A percentile compares a stretch with the other conserved stretches of the same genome.
These are phyloP conservation scores for Argyra leucocephala DNA, from an alignment of 2,888 invertebrate species.

Conservation along the genomic window DNA sequence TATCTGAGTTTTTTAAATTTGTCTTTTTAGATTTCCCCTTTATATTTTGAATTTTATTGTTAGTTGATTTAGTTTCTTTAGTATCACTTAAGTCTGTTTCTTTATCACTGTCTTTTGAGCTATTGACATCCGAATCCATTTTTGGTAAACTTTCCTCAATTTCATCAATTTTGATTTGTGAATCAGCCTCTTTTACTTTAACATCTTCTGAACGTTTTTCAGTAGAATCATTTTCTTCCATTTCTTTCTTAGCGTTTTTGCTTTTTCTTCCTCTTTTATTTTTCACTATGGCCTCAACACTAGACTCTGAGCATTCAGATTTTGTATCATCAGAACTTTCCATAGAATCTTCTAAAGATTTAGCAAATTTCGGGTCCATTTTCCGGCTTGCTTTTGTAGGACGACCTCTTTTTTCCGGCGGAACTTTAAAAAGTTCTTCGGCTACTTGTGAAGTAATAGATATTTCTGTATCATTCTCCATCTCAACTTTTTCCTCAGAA, in stretches of 20 bases:
- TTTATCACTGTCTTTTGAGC: neutral
- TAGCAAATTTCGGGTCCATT: neutral
- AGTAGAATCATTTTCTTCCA: neutral
- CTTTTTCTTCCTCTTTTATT: neutral
- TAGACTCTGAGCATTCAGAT: neutral
- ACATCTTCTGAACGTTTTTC: neutral
- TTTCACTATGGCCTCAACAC: neutral
- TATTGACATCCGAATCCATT: no score
- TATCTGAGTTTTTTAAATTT: neutral
- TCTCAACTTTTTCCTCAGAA: neutral
- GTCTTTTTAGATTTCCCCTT: neutral
- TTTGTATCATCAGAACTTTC: conserved; percentile 1
- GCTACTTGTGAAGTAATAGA: neutral
- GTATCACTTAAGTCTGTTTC: neutral
- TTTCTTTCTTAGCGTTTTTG: neutral
- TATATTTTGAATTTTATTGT: neutral
- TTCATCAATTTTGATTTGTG: neutral
- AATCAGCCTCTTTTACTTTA: neutral
- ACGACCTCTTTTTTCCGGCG: neutral
- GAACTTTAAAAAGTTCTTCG: neutral
- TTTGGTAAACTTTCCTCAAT: neutral
- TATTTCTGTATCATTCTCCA: neutral
- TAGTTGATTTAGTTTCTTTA: neutral
- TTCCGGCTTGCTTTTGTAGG: neutral
- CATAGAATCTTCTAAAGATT: neutral